Evolutionary conservation across 2,113 vertebrate genomes (phyloP), one percentile per base, ranked within the genome.

Genomic region (Catagonus wagneri): DNA sequence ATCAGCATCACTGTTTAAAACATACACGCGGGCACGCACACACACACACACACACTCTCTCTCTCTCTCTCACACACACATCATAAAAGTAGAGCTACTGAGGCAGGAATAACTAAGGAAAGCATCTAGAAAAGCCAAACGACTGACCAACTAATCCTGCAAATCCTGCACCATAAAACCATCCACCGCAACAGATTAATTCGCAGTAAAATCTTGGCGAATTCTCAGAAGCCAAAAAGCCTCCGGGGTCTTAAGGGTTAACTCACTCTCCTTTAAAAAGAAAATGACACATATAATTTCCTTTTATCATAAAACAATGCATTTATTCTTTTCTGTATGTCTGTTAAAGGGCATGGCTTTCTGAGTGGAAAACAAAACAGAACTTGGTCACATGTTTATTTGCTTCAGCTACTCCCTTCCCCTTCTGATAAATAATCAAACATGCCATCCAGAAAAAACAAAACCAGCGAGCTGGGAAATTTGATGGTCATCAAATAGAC

Each of bases 381-480:
- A 99, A 98, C 97, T 97, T 94, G 98, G 99, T 99, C 99, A 99
- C 99, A 99, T 99, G 99, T 99, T 99, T 99, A 99, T 99, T 98
- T 99, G 99, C 99, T 99, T 98, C 98, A 98, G 99, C 99, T 99
- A 99, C 99, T 99, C 99, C 99, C 99, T 99, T 99, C 98, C 99
- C 98, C 99, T 99, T 99, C 99, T 99, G 99, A 99, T 99, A 99
- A 99, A 99, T 99, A 99, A 99, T 99, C 99, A 99, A 99, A 99
- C 99, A 98, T 99, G 99, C 99, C 99, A 99, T 99, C 99, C 99
- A 99, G 99, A 99, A 99, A 99, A 99, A 99, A 99, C 99, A 99
- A 99, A 99, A 99, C 96, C 98, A 98, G 97, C 74, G 96, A 98
- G 98, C 98, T 98, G 97, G 99, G 99, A 99, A 98, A 98, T 98